Evolutionary conservation across 2,113 vertebrate genomes (phyloP), one percentile per base, ranked within the genome.

Genomic region (Mormyrus lacerda): DNA sequence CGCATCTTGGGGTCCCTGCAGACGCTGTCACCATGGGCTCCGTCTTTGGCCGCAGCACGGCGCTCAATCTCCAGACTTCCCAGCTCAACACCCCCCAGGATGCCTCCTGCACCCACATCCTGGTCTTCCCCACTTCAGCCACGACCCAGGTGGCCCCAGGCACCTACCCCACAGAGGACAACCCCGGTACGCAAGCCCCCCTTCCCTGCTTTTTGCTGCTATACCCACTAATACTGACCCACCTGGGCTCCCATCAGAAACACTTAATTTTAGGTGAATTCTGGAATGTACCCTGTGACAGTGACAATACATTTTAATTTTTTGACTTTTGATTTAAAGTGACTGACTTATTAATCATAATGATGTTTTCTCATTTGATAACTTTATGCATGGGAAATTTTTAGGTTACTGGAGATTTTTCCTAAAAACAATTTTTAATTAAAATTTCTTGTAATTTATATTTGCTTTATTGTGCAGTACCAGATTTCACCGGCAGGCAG

Each of bases 11-110:
- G 24, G 7, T 61, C 61, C 48, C 31, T 19, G 0, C 93, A 99
- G 98, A 99, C 65, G 98, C 98, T 1, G 98, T 99, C 92, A 99
- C 98, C 0, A 99, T 98, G 98, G 98, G 98, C 55, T 99, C 98
- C 0, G 98, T 99, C 93, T 99, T 99, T 89, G 98, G 98, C 90
- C 98, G 98, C 88, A 98, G 98, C 87, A 99, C 98, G 0, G 97
- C 98, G 0, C 95, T 99, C 35, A 99, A 99, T 89, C 93, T 99
- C 94, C 98, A 99, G 96, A 98, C 98, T 0, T 99, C 98, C 9
- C 98, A 99, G 95, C 96, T 99, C 44, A 99, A 98, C 92, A 99
- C 98, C 0, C 98, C 98, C 24, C 98, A 99, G 93, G 98, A 99
- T 10, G 98, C 98, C 85, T 99, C 98, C 90, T 99, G 98, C 88